These are phyloP conservation scores for Acanthosoma haemorrhoidale DNA, from an alignment of 2,888 invertebrate genomes.

Conservation along the genomic window DNA sequence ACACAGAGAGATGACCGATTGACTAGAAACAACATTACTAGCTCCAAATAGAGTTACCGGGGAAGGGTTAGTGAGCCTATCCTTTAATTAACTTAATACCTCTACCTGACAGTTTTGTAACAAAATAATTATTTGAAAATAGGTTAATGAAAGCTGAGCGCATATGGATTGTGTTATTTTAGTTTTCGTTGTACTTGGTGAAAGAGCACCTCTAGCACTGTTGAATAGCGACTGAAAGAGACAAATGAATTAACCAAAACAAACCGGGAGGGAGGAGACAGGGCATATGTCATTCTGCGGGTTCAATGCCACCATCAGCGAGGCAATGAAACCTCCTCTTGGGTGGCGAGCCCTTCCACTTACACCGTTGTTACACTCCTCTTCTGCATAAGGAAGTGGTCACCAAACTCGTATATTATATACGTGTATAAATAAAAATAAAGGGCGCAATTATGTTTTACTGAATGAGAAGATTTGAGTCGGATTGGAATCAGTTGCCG, in stretches of 20 bases:
- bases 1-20: too few relatives aligned
- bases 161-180: neutral
- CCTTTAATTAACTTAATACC: too few relatives aligned
- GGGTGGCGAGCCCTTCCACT: neutral
- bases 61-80: slow-evolving; percentile 1
- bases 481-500: slow-evolving; percentile 29
- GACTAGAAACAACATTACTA: neutral
- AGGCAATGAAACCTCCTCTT: neutral
- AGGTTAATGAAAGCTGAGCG: neutral
- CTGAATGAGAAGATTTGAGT: neutral
- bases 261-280: neutral
- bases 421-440: neutral
- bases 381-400: neutral
- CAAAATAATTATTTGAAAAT: neutral
- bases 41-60: neutral
- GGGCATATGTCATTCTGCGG: neutral
- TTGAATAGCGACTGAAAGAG: too few relatives aligned
- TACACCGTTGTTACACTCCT: neutral
- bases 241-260: too few relatives aligned
- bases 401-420: neutral
- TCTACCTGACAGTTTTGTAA: neutral
- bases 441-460: neutral
- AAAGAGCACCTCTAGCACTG: neutral
- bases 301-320: neutral
- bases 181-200: neutral